These are phyloP conservation scores for Gorsachius magnificus DNA, from an alignment of 2,797 vertebrate genomes.

Conservation along the genomic window DNA sequence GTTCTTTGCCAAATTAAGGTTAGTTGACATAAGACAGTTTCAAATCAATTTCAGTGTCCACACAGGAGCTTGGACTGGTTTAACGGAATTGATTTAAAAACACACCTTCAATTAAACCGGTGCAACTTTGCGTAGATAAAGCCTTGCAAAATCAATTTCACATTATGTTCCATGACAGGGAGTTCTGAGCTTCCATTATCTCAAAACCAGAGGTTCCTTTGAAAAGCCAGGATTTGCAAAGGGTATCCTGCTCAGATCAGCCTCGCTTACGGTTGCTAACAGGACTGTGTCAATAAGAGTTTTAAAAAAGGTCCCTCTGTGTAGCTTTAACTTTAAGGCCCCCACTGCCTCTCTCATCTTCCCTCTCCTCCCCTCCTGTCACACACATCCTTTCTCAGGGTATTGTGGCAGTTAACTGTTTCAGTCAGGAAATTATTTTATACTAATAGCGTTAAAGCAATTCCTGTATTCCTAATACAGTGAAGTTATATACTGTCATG, in stretches of 20 bases:
- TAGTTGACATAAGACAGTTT: constrained; percentile 29
- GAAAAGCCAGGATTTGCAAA: constrained; percentile 29
- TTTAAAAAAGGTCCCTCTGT: not conserved
- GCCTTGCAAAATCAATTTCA: constrained; percentile 55
- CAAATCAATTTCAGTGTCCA: constrained; percentile 35
- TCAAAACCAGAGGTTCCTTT: constrained; percentile 25
- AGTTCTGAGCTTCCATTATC: constrained; percentile 58
- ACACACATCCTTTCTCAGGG: not conserved
- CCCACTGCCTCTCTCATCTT: not conserved
- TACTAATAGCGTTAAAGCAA: not conserved
- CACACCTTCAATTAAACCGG: constrained; percentile 59
- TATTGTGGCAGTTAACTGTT: not conserved
- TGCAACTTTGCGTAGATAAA: constrained; percentile 31
- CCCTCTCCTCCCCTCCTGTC: not conserved
- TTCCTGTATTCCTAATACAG: not conserved
- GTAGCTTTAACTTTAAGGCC: not conserved
- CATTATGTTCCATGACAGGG: constrained; percentile 48
- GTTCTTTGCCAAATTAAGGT: constrained; percentile 2
- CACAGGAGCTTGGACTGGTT: constrained; percentile 29
- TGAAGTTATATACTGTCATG: not conserved
- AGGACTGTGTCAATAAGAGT: not conserved
- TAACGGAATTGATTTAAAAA: constrained; percentile 54
- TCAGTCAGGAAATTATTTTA: not conserved
- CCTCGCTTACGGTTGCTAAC: not conserved
- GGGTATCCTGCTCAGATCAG: constrained; percentile 7